Percentiles rank a stretch among this genome's conserved stretches.
phyloP scores from a whole-genome alignment of 2,888 invertebrate species.

The Chelonus formosanus region DNA sequence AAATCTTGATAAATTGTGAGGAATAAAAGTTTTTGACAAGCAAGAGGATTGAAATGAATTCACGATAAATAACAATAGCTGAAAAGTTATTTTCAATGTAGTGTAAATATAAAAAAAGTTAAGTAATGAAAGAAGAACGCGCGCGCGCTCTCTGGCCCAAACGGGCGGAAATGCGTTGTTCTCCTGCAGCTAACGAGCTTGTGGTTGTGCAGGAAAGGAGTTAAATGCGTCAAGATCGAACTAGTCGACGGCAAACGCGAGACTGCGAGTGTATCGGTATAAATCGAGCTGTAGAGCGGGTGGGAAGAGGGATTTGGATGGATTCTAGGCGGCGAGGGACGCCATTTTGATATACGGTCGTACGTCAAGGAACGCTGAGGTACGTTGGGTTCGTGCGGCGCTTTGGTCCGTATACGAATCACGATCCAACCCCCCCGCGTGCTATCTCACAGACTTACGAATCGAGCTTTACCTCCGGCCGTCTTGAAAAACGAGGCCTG shows the following conservation, averaged over 20 bases:
- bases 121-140: constrained; percentile 14
- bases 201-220: not conserved
- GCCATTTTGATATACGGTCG: constrained; percentile 64
- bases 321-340: constrained; percentile 58
- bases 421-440: too few relatives aligned
- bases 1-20: not conserved
- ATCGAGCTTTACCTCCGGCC: too few relatives aligned
- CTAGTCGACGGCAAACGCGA: constrained; percentile 33
- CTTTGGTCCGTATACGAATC: too few relatives aligned
- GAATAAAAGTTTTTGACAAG: not conserved
- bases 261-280: constrained; percentile 28
- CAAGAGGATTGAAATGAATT: too few relatives aligned
- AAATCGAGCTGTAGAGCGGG: constrained; percentile 23
- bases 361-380: constrained; percentile 56
- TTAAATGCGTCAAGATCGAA: constrained; percentile 7
- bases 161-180: constrained; percentile 32
- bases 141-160: constrained; percentile 25
- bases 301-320: constrained; percentile 43
- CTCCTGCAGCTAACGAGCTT: not conserved
- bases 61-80: too few relatives aligned
- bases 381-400: constrained; percentile 9
- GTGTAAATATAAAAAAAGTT: constrained; percentile 12
- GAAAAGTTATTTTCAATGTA: not conserved
- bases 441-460: too few relatives aligned
- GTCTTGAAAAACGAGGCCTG: too few relatives aligned